Evolutionary conservation across 37 sponge, comb jelly and placozoan species (phyloP), one percentile per base, ranked within the genome.

Genomic region (Hormiphora californensis): DNA sequence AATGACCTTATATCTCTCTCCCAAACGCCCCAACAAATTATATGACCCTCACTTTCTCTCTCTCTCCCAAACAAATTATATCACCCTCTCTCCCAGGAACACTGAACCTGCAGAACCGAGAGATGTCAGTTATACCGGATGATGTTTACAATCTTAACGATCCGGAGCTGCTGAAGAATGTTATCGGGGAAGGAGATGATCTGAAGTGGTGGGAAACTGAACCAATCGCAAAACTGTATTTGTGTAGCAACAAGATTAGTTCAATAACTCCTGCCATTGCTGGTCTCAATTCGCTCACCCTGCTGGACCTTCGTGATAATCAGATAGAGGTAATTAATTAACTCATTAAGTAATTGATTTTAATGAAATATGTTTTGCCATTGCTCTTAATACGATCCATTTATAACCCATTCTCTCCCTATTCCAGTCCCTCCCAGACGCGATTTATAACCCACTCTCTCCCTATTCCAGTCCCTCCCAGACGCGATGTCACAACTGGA

Each of bases 131-230:
- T 0, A 73, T 73, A 33, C 81, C 81, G 27, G 81, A 73, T 2
- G 81, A 73, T 19, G 81, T 73, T 43, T 73, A 73, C 81, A 37
- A 33, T n/a, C 81, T 73, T 9, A 73, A 73, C 46, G 81, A 73
- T 28, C 81, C 81, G 1, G 81, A 73, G 19, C 44, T 73, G 11
- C 81, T 73, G 23, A 33, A 73, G 46, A 73, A 11, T 40, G 25
- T 73, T 8, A 46, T 73, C 28, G 81, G 81, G 5, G 41, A 33
- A 4, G 35, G 38, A 43, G 81, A 73, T 41, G 81, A 73, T 11
- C 44, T 73, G 46, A 73, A 73, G 81, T 73, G 81, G 81, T 73
- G 81, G 81, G 81, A 73, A 33, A 73, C 81, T 43, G 81, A 73
- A 41, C 81, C 81, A 1, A 73, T 73, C 81, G 35, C 32, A 22